phyloP scores from a whole-genome alignment of 2,888 invertebrate genomes.

The Chymomyza amoena region DNA sequence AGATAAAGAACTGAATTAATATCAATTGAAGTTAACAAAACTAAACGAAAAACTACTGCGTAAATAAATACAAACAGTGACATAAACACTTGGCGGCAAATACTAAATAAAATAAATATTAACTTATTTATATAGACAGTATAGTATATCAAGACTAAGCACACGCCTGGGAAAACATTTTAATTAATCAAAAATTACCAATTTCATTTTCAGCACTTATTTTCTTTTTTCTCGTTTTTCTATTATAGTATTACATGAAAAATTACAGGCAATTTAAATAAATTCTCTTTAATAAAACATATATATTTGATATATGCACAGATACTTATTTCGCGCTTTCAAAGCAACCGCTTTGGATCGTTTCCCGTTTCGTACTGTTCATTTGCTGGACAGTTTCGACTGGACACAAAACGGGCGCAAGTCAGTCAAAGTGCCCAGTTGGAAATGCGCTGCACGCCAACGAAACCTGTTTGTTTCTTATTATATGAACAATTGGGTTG shows the following conservation, averaged over 20 bases:
- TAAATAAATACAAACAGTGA: constrained; percentile 59
- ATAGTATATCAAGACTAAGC: background rate
- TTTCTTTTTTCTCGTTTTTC: background rate
- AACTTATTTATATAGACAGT: background rate
- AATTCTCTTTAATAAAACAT: background rate
- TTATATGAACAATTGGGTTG: background rate
- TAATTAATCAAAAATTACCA: background rate
- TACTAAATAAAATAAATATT: constrained; percentile 2
- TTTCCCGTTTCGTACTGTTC: constrained; percentile 74
- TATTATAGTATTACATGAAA: background rate
- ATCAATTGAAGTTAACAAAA: constrained; percentile 71
- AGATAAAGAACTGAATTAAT: constrained; percentile 72
- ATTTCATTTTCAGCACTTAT: background rate
- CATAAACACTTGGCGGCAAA: constrained; percentile 48
- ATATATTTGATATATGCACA: background rate
- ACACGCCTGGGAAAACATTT: background rate
- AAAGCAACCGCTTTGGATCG: constrained; percentile 62
- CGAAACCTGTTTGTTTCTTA: background rate
- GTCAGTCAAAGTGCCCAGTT: constrained; percentile 38
- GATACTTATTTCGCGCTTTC: constrained; percentile 2
- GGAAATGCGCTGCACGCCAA: constrained; percentile 44
- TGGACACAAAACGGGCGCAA: constrained; percentile 58
- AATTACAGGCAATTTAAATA: background rate
- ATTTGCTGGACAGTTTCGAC: background rate
- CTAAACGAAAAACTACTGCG: constrained; percentile 66